Conservation (phyloP, 1,140 invertebrate species). For the Elymnias hypermnestra region DNA sequence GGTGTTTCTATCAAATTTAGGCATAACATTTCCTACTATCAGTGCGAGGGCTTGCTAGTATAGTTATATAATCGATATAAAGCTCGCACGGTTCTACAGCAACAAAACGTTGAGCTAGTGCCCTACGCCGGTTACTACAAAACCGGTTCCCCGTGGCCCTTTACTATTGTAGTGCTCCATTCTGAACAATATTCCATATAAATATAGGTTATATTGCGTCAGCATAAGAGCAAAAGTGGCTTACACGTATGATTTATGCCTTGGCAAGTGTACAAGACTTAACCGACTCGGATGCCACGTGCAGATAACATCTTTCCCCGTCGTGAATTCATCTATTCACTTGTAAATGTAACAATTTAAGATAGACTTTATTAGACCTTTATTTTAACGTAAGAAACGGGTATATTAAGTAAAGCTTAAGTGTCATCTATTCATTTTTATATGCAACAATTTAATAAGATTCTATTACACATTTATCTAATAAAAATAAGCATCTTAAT, state of each 20-base stretch:
- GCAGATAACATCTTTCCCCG: conserved; percentile 54
- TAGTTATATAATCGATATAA: conserved; percentile 33
- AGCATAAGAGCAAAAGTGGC: conserved; percentile 4
- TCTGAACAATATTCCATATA: conserved; percentile 6
- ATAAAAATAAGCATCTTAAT: too few species aligned
- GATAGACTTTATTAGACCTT: conserved; percentile 14
- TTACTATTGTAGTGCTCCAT: conserved; percentile 17
- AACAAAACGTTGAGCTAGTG: conserved; percentile 47
- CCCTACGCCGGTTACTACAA: conserved; percentile 55
- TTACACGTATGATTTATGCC: background rate
- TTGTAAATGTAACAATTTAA: conserved; percentile 17
- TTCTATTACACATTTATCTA: too few species aligned
- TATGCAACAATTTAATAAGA: too few species aligned
- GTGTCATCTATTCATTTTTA: too few species aligned
- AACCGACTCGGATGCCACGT: conserved; percentile 42
- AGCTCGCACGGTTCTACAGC: conserved; percentile 14
- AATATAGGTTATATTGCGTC: conserved; percentile 7
- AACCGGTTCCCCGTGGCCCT: conserved; percentile 53
- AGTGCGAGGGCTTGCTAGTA: too few species aligned
- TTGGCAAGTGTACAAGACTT: conserved; percentile 8
- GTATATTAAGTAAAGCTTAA: too few species aligned
- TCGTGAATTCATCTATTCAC: conserved; percentile 63
- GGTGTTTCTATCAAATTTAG: too few species aligned
- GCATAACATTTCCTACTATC: too few species aligned
- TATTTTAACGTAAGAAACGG: too few species aligned